Percentiles rank a stretch among this genome's conserved stretches.
Evolutionary conservation across 2,888 invertebrate species (phyloP).

Genomic region (Rhingia rostrata): DNA sequence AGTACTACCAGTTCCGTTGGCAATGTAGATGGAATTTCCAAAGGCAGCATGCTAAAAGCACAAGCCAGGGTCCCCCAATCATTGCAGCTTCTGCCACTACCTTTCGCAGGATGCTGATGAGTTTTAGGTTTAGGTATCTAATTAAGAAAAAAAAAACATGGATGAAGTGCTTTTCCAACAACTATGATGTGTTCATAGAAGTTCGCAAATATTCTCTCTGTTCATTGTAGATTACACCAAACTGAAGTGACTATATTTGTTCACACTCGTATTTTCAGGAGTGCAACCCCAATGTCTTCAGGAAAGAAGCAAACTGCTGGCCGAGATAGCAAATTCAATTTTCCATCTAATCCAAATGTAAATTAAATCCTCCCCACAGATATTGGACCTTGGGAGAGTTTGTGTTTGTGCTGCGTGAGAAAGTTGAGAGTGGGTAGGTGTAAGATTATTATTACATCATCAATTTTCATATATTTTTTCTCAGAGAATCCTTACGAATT

Average conservation of each 20-base stretch:
- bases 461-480: slow-evolving; percentile 55
- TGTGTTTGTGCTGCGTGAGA: no score
- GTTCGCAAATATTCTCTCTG: slow-evolving; percentile 42
- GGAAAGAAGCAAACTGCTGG: slow-evolving; percentile 26
- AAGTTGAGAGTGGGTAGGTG: background rate
- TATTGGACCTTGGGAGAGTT: no score
- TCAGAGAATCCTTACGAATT: slow-evolving; percentile 8
- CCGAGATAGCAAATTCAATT: slow-evolving; percentile 68
- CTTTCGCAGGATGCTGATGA: slow-evolving; percentile 33
- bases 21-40: slow-evolving; percentile 56
- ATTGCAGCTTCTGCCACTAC: background rate
- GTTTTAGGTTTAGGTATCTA: slow-evolving; percentile 45
- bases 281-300: background rate
- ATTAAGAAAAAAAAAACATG: slow-evolving; percentile 45
- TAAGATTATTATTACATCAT: slow-evolving; percentile 30
- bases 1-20: slow-evolving; percentile 23
- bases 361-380: slow-evolving; percentile 58
- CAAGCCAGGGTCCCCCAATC: slow-evolving; percentile 1
- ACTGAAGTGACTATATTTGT: background rate
- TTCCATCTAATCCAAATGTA: slow-evolving; percentile 63
- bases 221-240: slow-evolving; percentile 24
- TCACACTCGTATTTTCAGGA: background rate
- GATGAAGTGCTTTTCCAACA: background rate
- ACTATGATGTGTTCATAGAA: slow-evolving; percentile 16
- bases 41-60: slow-evolving; percentile 45